Percentiles rank a stretch among this genome's conserved stretches.
Conservation (phyloP, 2,113 vertebrate genomes). For the Scophthalmus maximus region DNA sequence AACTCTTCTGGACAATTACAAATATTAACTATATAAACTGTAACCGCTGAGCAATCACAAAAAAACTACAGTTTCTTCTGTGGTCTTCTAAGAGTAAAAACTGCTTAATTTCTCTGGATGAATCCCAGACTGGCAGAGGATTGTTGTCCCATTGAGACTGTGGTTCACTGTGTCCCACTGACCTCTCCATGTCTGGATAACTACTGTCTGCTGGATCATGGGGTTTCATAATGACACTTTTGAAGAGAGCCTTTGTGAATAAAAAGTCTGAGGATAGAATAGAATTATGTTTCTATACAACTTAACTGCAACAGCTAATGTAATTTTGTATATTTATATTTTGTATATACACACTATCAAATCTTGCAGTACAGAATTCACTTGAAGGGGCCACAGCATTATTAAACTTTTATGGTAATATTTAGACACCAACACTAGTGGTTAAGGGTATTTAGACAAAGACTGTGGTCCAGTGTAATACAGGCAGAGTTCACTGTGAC, state of each 20-base stretch:
- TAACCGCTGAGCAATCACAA: neutral
- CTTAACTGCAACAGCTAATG: neutral
- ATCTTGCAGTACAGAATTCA: too few relatives aligned
- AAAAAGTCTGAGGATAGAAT: slow-evolving; percentile 6
- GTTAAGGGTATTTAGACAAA: too few relatives aligned
- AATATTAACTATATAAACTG: too few relatives aligned
- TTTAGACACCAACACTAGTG: too few relatives aligned
- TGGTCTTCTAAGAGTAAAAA: too few relatives aligned
- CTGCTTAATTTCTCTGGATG: neutral
- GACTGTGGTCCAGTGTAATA: too few relatives aligned
- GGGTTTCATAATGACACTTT: slow-evolving; percentile 25
- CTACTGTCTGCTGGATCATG: slow-evolving; percentile 27
- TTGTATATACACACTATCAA: too few relatives aligned
- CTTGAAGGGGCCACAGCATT: too few relatives aligned
- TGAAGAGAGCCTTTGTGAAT: slow-evolving; percentile 9
- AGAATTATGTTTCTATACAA: neutral
- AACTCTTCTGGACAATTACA: too few relatives aligned
- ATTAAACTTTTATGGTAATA: too few relatives aligned
- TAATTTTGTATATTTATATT: too few relatives aligned
- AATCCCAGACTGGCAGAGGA: slow-evolving; percentile 26
- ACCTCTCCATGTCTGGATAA: slow-evolving; percentile 33
- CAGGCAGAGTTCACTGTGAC: too few relatives aligned
- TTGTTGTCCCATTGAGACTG: slow-evolving; percentile 54
- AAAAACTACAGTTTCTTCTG: neutral
- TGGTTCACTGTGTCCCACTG: slow-evolving; percentile 7